Conservation (phyloP, 2,797 vertebrate genomes). For the Steatocranus sp. region DNA sequence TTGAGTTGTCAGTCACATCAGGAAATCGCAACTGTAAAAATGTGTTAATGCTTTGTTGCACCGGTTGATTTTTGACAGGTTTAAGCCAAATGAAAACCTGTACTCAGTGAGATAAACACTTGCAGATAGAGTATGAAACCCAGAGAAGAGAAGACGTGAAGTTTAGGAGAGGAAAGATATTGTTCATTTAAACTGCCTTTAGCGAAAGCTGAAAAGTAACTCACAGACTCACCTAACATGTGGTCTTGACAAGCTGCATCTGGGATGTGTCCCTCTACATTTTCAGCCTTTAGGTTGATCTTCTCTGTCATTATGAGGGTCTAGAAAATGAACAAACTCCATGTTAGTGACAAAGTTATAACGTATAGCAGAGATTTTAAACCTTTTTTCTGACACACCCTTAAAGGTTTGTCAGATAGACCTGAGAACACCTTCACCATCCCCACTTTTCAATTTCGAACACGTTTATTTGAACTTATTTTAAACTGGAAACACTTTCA, state of each 20-base stretch:
- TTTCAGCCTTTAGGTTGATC: constrained; percentile 71
- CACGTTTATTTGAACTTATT: neutral
- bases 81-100: neutral
- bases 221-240: constrained; percentile 77
- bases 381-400: neutral
- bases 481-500: neutral
- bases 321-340: constrained; percentile 55
- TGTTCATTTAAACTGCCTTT: neutral
- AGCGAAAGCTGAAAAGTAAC: neutral
- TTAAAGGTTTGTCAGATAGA: neutral
- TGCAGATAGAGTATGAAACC: neutral
- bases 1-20: constrained; percentile 50
- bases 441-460: neutral
- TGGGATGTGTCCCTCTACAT: constrained; percentile 72
- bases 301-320: constrained; percentile 75
- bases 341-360: neutral
- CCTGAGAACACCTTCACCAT: neutral
- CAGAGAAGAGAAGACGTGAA: neutral
- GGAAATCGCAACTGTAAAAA: constrained; percentile 41
- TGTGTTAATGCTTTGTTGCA: constrained; percentile 34
- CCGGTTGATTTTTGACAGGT: constrained; percentile 8
- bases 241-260: constrained; percentile 82
- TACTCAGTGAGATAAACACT: neutral
- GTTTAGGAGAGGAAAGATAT: neutral
- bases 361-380: neutral